These are phyloP conservation scores for Abrostola triplasia DNA, from an alignment of 2,888 invertebrate species.

Conservation along the genomic window DNA sequence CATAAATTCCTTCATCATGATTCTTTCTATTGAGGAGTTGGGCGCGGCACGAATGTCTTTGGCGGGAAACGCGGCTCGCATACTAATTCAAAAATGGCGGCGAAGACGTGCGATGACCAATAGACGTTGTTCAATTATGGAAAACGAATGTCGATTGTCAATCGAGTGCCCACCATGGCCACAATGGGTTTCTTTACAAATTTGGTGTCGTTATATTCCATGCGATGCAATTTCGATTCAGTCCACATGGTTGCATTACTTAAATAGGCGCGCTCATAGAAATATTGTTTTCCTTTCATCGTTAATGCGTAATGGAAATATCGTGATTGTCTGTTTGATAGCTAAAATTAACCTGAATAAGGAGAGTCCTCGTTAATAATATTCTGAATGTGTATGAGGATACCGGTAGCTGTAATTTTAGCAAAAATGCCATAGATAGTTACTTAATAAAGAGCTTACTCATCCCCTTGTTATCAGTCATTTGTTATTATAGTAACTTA, in stretches of 20 bases:
- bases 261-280: conserved; percentile 54
- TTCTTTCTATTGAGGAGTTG: conserved; percentile 83
- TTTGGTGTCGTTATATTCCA: conserved; percentile 65
- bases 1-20: conserved; percentile 85
- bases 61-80: conserved; percentile 78
- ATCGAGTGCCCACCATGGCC: conserved; percentile 65
- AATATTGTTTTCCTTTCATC: conserved; percentile 56
- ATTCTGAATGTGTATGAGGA: conserved; percentile 35
- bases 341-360: conserved; percentile 41
- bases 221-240: conserved; percentile 62
- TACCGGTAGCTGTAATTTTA: conserved; percentile 24
- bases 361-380: conserved; percentile 26
- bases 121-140: conserved; percentile 69
- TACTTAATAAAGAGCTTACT: not conserved
- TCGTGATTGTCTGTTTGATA: conserved; percentile 56
- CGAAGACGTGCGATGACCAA: conserved; percentile 70
- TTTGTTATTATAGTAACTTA: no score
- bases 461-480: not conserved
- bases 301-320: conserved; percentile 52
- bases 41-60: conserved; percentile 84
- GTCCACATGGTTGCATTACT: conserved; percentile 54
- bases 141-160: conserved; percentile 72
- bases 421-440: conserved; percentile 12
- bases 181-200: conserved; percentile 79
- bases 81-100: conserved; percentile 75